Conservation (phyloP, 2,888 invertebrate genomes). For the Amphipyra berbera region DNA sequence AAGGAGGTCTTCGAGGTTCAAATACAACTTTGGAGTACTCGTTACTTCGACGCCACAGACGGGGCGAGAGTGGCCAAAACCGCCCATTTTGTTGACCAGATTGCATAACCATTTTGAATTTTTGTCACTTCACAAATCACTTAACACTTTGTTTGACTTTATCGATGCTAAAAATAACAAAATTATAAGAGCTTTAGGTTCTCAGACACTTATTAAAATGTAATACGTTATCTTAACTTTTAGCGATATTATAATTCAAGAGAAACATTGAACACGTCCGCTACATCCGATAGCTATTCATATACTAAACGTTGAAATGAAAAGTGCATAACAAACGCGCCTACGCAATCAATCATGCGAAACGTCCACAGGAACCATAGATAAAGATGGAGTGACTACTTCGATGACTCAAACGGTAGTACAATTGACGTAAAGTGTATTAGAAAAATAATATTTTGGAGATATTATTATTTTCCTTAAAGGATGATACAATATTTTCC, state of each 20-base stretch:
- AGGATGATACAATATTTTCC: constrained; percentile 8
- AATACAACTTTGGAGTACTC: constrained; percentile 87
- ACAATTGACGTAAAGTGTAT: constrained; percentile 17
- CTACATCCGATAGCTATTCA: constrained; percentile 66
- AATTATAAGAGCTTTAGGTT: constrained; percentile 39
- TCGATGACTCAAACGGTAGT: constrained; percentile 64
- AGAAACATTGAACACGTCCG: constrained; percentile 62
- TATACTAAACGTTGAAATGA: constrained; percentile 71
- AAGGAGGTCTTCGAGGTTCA: constrained; percentile 82
- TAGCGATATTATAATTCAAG: constrained; percentile 32
- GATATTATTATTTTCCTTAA: constrained; percentile 15
- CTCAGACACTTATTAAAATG: constrained; percentile 31
- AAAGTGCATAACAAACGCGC: constrained; percentile 69
- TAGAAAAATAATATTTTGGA: constrained; percentile 11
- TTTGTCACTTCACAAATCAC: constrained; percentile 62
- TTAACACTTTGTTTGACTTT: constrained; percentile 66
- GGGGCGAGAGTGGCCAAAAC: constrained; percentile 86
- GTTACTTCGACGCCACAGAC: constrained; percentile 85
- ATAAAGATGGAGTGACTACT: constrained; percentile 66
- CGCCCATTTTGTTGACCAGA: constrained; percentile 80
- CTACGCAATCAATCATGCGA: constrained; percentile 66
- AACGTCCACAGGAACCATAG: constrained; percentile 69
- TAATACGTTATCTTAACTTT: constrained; percentile 4
- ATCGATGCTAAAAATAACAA: constrained; percentile 65
- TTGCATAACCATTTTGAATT: constrained; percentile 86